phyloP scores from a whole-genome alignment of 2,797 vertebrate genomes.

The Huso huso region DNA sequence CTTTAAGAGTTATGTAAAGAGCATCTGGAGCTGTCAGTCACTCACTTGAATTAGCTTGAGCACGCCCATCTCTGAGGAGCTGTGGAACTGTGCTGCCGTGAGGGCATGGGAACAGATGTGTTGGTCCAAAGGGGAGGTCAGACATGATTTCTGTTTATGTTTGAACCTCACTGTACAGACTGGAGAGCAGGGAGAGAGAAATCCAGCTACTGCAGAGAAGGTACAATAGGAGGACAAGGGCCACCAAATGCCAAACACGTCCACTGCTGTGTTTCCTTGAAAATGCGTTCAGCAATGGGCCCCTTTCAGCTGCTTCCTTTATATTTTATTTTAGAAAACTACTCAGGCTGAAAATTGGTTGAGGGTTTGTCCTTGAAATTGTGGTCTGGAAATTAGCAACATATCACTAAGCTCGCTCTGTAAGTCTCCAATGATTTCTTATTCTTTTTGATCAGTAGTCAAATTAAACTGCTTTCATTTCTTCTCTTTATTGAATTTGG shows the following conservation, averaged over 20 bases:
- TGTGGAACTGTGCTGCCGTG: slow-evolving; percentile 39
- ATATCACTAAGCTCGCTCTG: slow-evolving; percentile 27
- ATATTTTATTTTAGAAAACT: slow-evolving; percentile 55
- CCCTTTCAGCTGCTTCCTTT: slow-evolving; percentile 49
- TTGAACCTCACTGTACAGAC: slow-evolving; percentile 29
- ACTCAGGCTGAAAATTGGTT: slow-evolving; percentile 57
- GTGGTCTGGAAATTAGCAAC: slow-evolving; percentile 41
- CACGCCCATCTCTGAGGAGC: slow-evolving; percentile 32
- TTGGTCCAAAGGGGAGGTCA: slow-evolving; percentile 32
- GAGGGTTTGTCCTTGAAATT: slow-evolving; percentile 34
- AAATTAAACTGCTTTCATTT: slow-evolving; percentile 38
- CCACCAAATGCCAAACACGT: slow-evolving; percentile 63
- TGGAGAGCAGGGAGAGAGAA: slow-evolving; percentile 23
- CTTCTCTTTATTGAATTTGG: slow-evolving; percentile 54
- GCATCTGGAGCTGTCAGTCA: slow-evolving; percentile 47
- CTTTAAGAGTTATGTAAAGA: slow-evolving; percentile 43
- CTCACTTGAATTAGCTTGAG: slow-evolving; percentile 44
- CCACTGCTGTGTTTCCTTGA: slow-evolving; percentile 59
- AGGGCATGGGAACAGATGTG: slow-evolving; percentile 54
- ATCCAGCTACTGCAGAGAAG: slow-evolving; percentile 46
- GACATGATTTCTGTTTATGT: slow-evolving; percentile 45
- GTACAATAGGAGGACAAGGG: slow-evolving; percentile 53
- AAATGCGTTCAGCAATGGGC: slow-evolving; percentile 43
- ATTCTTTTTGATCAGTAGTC: slow-evolving; percentile 38
- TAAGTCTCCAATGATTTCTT: slow-evolving; percentile 35